These are phyloP conservation scores for Thelaira solivaga DNA, from an alignment of 2,888 invertebrate genomes.

Conservation along the genomic window DNA sequence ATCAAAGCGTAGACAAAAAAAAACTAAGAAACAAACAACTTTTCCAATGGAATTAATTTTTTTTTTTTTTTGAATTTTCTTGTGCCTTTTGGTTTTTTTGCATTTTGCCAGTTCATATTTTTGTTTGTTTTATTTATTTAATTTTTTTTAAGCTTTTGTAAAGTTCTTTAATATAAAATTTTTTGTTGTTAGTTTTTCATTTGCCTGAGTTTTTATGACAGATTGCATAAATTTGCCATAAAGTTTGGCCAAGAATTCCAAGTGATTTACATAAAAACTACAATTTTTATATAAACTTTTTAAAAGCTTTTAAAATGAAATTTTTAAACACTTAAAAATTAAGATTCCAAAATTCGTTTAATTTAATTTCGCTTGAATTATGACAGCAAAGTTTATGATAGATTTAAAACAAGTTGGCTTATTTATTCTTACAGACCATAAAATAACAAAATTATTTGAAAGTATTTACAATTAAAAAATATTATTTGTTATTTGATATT, in stretches of 20 bases:
- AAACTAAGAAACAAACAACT: constrained; percentile 29
- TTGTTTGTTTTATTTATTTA: neutral
- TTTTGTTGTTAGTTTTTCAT: neutral
- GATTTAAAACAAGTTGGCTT: too few relatives aligned
- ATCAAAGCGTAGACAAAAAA: neutral
- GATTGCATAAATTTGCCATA: neutral
- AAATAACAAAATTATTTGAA: too few relatives aligned
- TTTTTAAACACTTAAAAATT: too few relatives aligned
- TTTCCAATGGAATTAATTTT: constrained; percentile 71
- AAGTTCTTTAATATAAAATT: neutral
- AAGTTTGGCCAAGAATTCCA: neutral
- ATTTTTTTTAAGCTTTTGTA: neutral
- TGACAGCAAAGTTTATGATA: too few relatives aligned
- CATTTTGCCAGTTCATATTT: neutral
- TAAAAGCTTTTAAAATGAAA: too few relatives aligned
- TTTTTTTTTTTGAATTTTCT: constrained; percentile 72
- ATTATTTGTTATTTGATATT: too few relatives aligned
- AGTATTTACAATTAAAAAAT: too few relatives aligned
- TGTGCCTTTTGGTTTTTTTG: constrained; percentile 62
- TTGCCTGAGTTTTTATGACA: neutral
- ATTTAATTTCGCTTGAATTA: too few relatives aligned
- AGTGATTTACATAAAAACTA: too few relatives aligned
- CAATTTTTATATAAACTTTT: too few relatives aligned
- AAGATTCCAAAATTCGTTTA: too few relatives aligned
- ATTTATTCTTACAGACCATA: too few relatives aligned